Conservation (phyloP, 2,797 vertebrate genomes). For the Gadopsis marmoratus region DNA sequence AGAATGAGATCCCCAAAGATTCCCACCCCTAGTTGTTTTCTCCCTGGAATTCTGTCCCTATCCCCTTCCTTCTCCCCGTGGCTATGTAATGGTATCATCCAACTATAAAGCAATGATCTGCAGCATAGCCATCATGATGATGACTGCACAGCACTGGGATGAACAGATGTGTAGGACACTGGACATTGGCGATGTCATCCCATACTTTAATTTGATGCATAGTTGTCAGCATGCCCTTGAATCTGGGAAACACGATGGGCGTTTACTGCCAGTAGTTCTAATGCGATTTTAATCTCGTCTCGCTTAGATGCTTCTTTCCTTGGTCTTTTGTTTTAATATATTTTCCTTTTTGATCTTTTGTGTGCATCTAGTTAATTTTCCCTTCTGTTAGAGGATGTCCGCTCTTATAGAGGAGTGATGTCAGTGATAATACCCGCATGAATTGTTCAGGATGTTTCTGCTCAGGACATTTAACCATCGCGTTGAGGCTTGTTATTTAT, state of each 20-base stretch:
- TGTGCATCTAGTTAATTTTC: not conserved
- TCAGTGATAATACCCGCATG: not conserved
- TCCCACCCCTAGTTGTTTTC: not conserved
- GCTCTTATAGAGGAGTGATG: not conserved
- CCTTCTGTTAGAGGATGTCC: not conserved
- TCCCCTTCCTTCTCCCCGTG: not conserved
- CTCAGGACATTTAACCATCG: not conserved
- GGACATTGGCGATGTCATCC: constrained; percentile 17
- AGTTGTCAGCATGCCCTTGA: constrained; percentile 36
- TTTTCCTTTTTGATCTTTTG: not conserved
- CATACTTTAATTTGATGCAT: constrained; percentile 38
- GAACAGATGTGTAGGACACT: constrained; percentile 17
- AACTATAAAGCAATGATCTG: constrained; percentile 26
- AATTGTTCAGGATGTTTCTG: constrained; percentile 15
- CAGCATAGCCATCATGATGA: constrained; percentile 9
- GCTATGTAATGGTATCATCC: constrained; percentile 22
- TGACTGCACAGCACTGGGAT: constrained; percentile 15
- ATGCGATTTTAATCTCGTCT: constrained; percentile 27
- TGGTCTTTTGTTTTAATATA: not conserved
- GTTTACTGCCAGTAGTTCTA: constrained; percentile 6
- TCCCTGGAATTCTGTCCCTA: not conserved
- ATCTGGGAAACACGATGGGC: constrained; percentile 20
- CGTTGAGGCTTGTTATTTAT: constrained; percentile 9
- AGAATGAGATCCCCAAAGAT: not conserved
- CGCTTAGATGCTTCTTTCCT: not conserved